Evolutionary conservation across 1,140 invertebrate species (phyloP).

Genomic region (Pentalonia nigronervosa): DNA sequence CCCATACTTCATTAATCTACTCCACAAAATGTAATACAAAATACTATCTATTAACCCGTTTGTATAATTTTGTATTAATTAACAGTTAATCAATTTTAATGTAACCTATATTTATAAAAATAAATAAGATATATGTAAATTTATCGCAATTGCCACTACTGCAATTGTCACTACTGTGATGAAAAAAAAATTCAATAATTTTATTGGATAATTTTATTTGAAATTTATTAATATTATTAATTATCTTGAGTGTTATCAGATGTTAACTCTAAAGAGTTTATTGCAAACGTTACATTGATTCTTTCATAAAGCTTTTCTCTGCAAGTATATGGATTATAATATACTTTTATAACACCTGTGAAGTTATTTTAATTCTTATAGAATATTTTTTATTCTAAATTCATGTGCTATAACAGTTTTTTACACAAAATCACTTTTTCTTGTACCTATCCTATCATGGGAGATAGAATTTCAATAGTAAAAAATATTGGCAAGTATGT

Average conservation of each 20-base stretch:
- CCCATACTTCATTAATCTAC: not conserved
- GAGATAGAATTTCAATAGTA: not conserved
- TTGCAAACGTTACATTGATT: no score
- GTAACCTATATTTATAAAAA: not conserved
- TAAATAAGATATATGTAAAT: not conserved
- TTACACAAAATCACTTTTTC: not conserved
- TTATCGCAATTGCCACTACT: not conserved
- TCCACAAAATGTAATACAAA: not conserved
- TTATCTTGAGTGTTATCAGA: no score
- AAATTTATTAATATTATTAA: not conserved
- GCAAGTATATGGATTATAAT: no score
- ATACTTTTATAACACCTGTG: no score
- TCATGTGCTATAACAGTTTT: not conserved
- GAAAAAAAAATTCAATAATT: not conserved
- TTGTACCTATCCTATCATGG: not conserved
- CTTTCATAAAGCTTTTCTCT: no score
- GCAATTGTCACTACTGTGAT: not conserved
- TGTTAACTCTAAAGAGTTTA: no score
- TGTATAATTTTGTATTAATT: not conserved
- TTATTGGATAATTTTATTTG: not conserved
- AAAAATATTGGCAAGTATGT: no score
- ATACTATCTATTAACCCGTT: no score
- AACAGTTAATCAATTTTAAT: not conserved
- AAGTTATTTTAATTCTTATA: no score
- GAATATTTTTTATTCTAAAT: no score